phyloP scores from a whole-genome alignment of 53 echinoderm and acorn worm species.

The Glandiceps talaboti region DNA sequence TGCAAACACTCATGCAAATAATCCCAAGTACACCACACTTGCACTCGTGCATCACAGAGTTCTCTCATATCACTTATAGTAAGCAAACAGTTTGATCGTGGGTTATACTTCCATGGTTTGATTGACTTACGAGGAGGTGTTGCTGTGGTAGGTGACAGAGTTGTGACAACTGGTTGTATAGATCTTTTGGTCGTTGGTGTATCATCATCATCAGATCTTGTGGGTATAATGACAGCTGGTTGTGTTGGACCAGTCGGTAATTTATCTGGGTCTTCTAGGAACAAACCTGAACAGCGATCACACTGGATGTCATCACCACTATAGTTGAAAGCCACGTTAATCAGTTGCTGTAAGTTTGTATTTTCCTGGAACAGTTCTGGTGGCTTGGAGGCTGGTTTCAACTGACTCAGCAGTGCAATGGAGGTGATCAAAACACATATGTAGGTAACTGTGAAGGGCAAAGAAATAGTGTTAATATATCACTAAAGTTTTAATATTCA shows the following conservation, averaged over 20 bases:
- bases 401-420: slow-evolving; percentile 51
- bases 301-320: slow-evolving; percentile 72
- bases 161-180: slow-evolving; percentile 9
- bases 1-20: too few relatives aligned
- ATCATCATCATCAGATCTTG: neutral
- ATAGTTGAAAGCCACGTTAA: slow-evolving; percentile 91
- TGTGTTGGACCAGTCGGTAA: neutral
- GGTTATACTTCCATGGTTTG: too few relatives aligned
- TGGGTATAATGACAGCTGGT: neutral
- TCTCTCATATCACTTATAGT: too few relatives aligned
- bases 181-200: slow-evolving; percentile 10
- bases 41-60: too few relatives aligned
- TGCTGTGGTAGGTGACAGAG: neutral
- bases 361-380: slow-evolving; percentile 69
- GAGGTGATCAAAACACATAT: slow-evolving; percentile 41
- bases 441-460: slow-evolving; percentile 4
- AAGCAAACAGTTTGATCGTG: too few relatives aligned
- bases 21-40: too few relatives aligned
- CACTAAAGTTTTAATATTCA: too few relatives aligned
- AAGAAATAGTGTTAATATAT: too few relatives aligned
- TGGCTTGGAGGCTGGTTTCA: slow-evolving; percentile 66
- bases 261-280: neutral
- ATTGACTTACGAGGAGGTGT: too few relatives aligned
- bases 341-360: slow-evolving; percentile 79
- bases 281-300: slow-evolving; percentile 64